These are phyloP conservation scores for Sipha flava DNA, from an alignment of 1,140 invertebrate species.

Conservation along the genomic window DNA sequence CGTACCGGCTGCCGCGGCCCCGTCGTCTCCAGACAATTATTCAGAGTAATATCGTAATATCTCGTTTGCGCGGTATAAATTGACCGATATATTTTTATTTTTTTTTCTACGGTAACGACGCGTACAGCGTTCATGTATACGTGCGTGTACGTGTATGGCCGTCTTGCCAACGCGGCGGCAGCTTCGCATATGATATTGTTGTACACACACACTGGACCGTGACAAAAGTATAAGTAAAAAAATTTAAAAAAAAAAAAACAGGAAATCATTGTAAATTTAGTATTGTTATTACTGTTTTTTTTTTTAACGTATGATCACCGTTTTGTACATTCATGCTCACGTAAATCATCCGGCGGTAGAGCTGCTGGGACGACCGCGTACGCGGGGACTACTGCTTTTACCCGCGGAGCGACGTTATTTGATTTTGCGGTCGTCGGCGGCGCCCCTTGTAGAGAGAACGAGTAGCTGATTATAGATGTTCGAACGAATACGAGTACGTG, in stretches of 20 bases:
- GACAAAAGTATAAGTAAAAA: not conserved
- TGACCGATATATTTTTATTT: too few relatives aligned
- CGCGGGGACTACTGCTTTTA: conserved; percentile 15
- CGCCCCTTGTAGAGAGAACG: not conserved
- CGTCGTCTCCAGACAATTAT: not conserved
- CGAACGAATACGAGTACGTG: not conserved
- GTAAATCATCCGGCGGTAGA: not conserved
- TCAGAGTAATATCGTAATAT: not conserved
- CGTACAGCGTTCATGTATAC: too few relatives aligned
- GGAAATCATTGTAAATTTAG: not conserved
- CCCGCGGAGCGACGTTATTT: not conserved
- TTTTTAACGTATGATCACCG: not conserved
- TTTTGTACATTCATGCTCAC: not conserved
- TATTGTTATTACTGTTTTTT: not conserved
- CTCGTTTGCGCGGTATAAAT: not conserved
- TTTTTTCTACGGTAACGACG: too few relatives aligned
- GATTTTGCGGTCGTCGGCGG: conserved; percentile 25
- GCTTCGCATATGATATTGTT: not conserved
- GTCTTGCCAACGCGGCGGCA: not conserved
- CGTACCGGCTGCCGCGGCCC: not conserved
- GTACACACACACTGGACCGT: not conserved
- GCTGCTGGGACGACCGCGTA: not conserved
- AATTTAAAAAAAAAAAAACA: not conserved
- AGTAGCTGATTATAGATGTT: not conserved
- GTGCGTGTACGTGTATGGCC: not conserved